Evolutionary conservation across 2,797 vertebrate species (phyloP), one percentile per base, ranked within the genome.

Genomic region (Myotis planiceps): DNA sequence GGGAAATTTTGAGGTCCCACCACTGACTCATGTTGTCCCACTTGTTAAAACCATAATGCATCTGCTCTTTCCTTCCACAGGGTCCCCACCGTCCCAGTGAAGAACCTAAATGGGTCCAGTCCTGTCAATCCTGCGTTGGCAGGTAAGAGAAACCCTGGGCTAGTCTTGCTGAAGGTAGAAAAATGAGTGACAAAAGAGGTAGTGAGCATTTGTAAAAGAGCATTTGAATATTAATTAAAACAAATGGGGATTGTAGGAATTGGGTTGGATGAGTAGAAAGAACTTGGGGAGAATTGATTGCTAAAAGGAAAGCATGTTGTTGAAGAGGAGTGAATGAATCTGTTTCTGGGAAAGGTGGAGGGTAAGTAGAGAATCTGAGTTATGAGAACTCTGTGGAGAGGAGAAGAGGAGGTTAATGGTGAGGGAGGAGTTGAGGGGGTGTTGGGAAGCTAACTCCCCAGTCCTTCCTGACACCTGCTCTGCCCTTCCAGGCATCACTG

Each of bases 21-120:
- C 25, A 2, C 9, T 5, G 13, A 16, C 58, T 49, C n/a, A 3
- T 34, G 42, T 39, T 27, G 2, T 29, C 45, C 32, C 3, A 2
- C 42, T 21, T 32, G 45, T 49, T 47, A n/a, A 32, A 63, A 23
- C 15, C 23, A 0, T 79, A 32, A 91, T 0, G 9, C 1, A 0
- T 55, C 18, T 92, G 34, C 88, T 71, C 58, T 97, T 51, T 74
- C 96, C 25, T 97, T 65, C 97, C 74, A 3, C 98, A 99, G 99
- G 63, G 99, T 99, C 60, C 99, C 99, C 60, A 99, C 99, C 0
- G 99, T 99, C 85, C 99, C 99, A 0, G 99, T 99, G 97, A 99
- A 99, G 98, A 99, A 99, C 98, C 99, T 99, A 19, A 99, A 99
- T 3, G 99, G 99, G 92, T 99, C 99, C 96, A 99, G 99, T 96